Base-by-base conservation (phyloP, 1,140 invertebrate genomes). In the Cylas formicarius region DNA sequence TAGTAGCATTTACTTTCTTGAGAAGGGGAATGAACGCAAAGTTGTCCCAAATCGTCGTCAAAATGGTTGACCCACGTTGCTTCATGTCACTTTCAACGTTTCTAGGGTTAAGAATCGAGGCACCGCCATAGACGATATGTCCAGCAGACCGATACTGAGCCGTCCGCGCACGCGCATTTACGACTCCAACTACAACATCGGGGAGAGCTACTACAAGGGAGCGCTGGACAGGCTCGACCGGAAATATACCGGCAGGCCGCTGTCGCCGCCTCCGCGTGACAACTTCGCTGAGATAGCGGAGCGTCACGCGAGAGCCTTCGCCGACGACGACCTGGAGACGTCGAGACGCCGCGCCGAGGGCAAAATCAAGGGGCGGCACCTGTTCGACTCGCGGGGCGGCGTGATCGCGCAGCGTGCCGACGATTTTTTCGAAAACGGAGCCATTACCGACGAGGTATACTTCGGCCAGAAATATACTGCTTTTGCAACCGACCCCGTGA, bases 121-220 rank as follows among this genome's bases (percentile, higher is more conserved):
- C n/a, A n/a, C n/a, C n/a, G n/a, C n/a, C n/a, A n/a, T n/a, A n/a
- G n/a, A n/a, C n/a, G n/a, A n/a, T n/a, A 31, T 31, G 29, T 60
- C 60, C n/a, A 50, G 43, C 24, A 44, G 58, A n/a, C 50, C 60
- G 11, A 55, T 61, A 36, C 50, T 63, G 23, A 65, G 58, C 31
- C 56, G 82, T 66, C 79, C 80, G 52, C 73, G 82, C 39, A 85
- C 82, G 7, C 76, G 77, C 60, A 77, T 86, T 48, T 86, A 86
- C 58, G 80, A 84, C 56, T 83, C 81, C 62, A 86, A 86, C 59
- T 85, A 85, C 65, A 77, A 84, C 66, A 82, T 82, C 61, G 82
- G 82, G 28, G 79, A 85, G 61, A 82, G 79, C 51, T 84, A 84
- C 61, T 86, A 86, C 67, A 80, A 78, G 47, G 75, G 80, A 9